Evolutionary conservation across 2,888 invertebrate genomes (phyloP).

Genomic region (Dryobotodes eremita): DNA sequence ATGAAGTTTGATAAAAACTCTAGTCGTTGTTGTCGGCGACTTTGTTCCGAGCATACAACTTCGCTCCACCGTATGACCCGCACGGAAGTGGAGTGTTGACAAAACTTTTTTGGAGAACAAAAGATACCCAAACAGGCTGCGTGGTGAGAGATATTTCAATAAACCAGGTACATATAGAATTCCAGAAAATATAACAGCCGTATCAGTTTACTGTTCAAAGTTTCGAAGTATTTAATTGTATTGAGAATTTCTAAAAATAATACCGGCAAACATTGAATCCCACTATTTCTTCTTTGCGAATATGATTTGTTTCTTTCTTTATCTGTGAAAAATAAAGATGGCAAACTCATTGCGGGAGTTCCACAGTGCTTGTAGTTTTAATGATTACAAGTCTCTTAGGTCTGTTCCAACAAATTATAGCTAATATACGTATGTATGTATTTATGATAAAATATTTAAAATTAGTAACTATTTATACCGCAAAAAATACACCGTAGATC

Average conservation of each 20-base stretch:
- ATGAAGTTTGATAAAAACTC: neutral
- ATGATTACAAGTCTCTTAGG: neutral
- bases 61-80: neutral
- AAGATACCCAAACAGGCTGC: neutral
- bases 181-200: conserved; percentile 13
- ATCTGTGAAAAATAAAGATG: neutral
- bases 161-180: neutral
- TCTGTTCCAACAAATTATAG: neutral
- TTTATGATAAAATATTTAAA: neutral
- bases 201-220: neutral
- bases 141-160: neutral
- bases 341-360: neutral
- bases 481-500: neutral
- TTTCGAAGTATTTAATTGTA: neutral
- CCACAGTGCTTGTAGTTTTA: neutral
- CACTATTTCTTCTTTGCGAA: neutral
- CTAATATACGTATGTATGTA: neutral
- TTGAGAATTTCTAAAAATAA: conserved; percentile 9
- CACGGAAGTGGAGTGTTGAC: neutral
- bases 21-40: neutral
- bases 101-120: neutral
- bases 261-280: neutral
- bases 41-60: too few relatives aligned
- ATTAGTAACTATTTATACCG: too few relatives aligned
- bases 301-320: neutral